Evolutionary conservation across 2,888 invertebrate species (phyloP).

Genomic region (Linnaemya tessellans): DNA sequence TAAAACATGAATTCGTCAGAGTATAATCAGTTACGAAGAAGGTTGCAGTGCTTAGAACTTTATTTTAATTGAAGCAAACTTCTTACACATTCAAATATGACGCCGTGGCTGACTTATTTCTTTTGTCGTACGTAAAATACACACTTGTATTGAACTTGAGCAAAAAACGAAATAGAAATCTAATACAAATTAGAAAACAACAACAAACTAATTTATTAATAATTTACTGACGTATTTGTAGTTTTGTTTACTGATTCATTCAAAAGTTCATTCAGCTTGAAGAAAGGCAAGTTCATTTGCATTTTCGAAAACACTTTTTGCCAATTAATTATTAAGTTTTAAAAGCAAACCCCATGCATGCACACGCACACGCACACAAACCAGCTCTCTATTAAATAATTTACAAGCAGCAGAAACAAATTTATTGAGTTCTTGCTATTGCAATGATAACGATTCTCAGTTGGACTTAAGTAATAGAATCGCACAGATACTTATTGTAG

Average conservation of each 20-base stretch:
- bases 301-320: not conserved
- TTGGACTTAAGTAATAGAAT: conserved; percentile 13
- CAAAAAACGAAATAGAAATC: no score
- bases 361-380: conserved; percentile 20
- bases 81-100: no score
- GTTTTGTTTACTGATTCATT: not conserved
- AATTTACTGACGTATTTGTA: conserved; percentile 9
- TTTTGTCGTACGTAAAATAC: no score
- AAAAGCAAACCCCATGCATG: not conserved
- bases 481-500: conserved; percentile 2
- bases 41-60: no score
- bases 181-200: not conserved
- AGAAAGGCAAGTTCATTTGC: not conserved
- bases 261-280: conserved; percentile 29
- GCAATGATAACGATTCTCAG: conserved; percentile 30
- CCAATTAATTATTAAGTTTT: not conserved
- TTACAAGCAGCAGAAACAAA: not conserved
- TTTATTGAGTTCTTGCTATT: conserved; percentile 8
- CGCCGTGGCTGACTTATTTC: no score
- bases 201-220: conserved; percentile 7
- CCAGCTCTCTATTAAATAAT: conserved; percentile 3
- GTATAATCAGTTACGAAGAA: no score
- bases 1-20: no score
- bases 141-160: no score
- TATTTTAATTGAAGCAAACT: no score